Evolutionary conservation across 2,888 invertebrate species (phyloP).

Genomic region (Camptogramma bilineatum): DNA sequence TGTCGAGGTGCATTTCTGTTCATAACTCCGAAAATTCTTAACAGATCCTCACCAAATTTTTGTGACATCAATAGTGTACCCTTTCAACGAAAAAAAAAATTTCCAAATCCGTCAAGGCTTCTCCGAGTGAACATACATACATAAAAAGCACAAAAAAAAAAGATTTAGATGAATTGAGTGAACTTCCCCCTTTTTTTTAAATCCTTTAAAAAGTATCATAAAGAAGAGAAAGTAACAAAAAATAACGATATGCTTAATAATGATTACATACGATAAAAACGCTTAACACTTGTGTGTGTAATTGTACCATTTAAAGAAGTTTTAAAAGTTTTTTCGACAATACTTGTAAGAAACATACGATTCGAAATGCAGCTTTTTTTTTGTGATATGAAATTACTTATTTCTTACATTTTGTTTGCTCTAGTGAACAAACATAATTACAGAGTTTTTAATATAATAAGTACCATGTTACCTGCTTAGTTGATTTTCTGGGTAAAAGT

Average conservation of each 20-base stretch:
- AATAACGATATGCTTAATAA: background rate
- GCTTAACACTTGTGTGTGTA: conserved; percentile 9
- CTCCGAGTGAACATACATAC: too few relatives aligned
- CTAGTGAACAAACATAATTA: conserved; percentile 19
- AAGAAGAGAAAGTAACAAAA: background rate
- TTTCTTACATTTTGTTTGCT: conserved; percentile 22
- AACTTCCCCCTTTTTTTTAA: too few relatives aligned
- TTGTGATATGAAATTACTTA: conserved; percentile 21
- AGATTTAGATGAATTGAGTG: too few relatives aligned
- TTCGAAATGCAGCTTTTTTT: conserved; percentile 9
- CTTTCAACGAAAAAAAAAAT: too few relatives aligned
- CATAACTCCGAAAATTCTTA: too few relatives aligned
- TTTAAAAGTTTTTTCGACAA: conserved; percentile 26
- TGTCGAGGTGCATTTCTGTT: too few relatives aligned
- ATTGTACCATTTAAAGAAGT: conserved; percentile 28
- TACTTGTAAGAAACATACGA: background rate
- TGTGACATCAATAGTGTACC: too few relatives aligned
- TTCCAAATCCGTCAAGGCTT: too few relatives aligned
- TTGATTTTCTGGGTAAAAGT: background rate
- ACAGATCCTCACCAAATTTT: too few relatives aligned
- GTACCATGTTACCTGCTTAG: conserved; percentile 16
- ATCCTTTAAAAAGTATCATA: too few relatives aligned
- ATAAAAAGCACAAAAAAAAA: too few relatives aligned
- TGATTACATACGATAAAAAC: conserved; percentile 16
- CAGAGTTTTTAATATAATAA: conserved; percentile 5